Evolutionary conservation across 2,888 invertebrate genomes (phyloP), one percentile per base, ranked within the genome.

Genomic region (Erpobdella octoculata): DNA sequence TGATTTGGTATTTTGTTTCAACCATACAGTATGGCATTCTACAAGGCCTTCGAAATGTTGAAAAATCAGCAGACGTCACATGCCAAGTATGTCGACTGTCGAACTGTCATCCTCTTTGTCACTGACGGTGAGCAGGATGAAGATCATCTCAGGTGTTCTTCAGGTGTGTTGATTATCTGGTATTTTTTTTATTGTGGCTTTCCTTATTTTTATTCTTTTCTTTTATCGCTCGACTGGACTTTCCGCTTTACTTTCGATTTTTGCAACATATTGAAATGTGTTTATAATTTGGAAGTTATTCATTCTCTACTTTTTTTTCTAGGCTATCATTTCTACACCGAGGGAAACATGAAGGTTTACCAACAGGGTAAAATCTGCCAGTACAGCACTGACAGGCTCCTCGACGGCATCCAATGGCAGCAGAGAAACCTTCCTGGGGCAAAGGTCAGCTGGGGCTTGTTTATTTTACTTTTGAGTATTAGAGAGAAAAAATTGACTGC

Each of bases 1-100:
- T 28, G 28, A 25, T 5, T 18, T 64, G 64, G 25, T n/a, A 36
- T 64, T 64, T 5, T 3, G 18, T 21, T 4, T 28, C 37, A n/a
- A n/a, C n/a, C n/a, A n/a, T n/a, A n/a, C 67, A 75, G 75, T 15
- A 71, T 53, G 58, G 75, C 74, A 1, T 74, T 75, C 59, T 37
- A 41, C 18, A 67, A 64, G 65, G 74, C 75, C 2, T 75, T 73
- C 68, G 41, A 37, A 15, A 38, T 74, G 53, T 67, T 75, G 48
- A 70, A 62, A 61, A 18, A 18, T 8, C 70, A 62, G 9, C 25
- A 62, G 2, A 25, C 25, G 2, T 48, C 36, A 3, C 66, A 66
- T 31, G n/a, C 6, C 6, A 41, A 33, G 48, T 69, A 48, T 35
- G 31, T 61, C 64, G 71, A 72, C 37, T 75, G 75, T 37, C 70